Base-by-base conservation (phyloP, 2,888 invertebrate genomes). In the Lottia scabra region DNA sequence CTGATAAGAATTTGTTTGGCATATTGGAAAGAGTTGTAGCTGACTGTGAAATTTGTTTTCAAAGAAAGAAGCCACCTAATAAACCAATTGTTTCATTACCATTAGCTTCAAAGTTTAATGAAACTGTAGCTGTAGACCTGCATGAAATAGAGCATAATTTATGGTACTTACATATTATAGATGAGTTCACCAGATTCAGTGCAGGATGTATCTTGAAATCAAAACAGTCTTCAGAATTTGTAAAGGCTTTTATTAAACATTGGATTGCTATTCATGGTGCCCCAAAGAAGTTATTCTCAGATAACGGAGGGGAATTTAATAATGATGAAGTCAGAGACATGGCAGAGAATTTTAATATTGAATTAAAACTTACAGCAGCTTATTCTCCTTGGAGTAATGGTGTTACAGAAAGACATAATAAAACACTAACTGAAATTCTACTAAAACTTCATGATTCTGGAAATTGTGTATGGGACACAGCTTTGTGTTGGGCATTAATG, bases 301-400 rank as follows among this genome's bases (percentile, higher is more conserved):
- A n/a, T n/a, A n/a, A n/a, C n/a, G n/a, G n/a, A n/a, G n/a, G n/a
- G n/a, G n/a, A 75, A 56, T 75, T 75, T 65, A 70, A 72, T 45
- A 69, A 65, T 27, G 46, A 63, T 27, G 71, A 68, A 48, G 69
- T 75, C 23, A 19, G 64, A 23, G 75, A 75, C 30, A 75, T 75
- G 71, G 65, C 63, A 23, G 73, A 73, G 67, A 73, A 75, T 56
- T 74, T 75, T 30, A 75, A 72, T 43, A 75, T 73, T n/a, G 67
- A 68, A 45, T 19, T 68, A n/a, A 67, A 45, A 68, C 30, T 62
- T 16, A 71, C 71, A 16, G 30, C 71, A 66, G 71, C 48, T 27
- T 65, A 44, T 44, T 46, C 46, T 56, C 66, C 71, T 48, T 65
- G 48, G 66, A 71, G 62, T 48, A 71, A 65, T 48, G 66, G 66